Base-by-base conservation (phyloP, 1,140 invertebrate genomes). In the Meteorus sp. region DNA sequence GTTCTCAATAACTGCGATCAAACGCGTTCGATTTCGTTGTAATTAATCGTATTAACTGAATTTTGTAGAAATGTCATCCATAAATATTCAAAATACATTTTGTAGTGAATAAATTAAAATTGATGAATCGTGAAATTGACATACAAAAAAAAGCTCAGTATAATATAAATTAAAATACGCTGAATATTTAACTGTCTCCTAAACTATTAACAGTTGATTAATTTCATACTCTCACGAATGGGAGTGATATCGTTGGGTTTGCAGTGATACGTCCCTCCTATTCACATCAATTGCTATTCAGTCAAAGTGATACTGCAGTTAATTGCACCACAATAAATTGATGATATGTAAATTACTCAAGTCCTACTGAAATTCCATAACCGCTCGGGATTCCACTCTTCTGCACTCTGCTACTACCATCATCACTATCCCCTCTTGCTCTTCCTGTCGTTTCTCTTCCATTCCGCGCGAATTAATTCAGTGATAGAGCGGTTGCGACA, bases 261-360 rank as follows among this genome's bases (percentile, higher is more conserved):
- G n/a, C n/a, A n/a, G n/a, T n/a, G n/a, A n/a, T n/a, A n/a, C n/a
- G n/a, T n/a, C n/a, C n/a, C n/a, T n/a, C 41, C 20, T 11, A 19
- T 44, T 8, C 11, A 1, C 19, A 19, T 7, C 17, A 3, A 41
- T 44, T 44, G 7, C 19, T 3, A 1, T 44, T 7, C 11, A 7
- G 50, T 44, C 31, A 53, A 13, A 7, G 48, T 52, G 31, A 52
- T 39, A 56, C 54, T 50, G 31, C 17, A n/a, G 45, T 47, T 61
- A 61, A 61, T 61, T 56, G 53, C 29, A 56, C 56, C 53, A 62
- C 56, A 59, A 61, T 63, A 63, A 64, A 70, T 70, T 62, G 60
- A 66, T 63, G 62, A 39, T 23, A 70, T 66, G 65, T 62, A 68
- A 73, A 69, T 71, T 63, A 37, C 25, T 2, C 15, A 33, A 60